Conservation (phyloP, 1,140 invertebrate genomes). For the Theocolax elegans region DNA sequence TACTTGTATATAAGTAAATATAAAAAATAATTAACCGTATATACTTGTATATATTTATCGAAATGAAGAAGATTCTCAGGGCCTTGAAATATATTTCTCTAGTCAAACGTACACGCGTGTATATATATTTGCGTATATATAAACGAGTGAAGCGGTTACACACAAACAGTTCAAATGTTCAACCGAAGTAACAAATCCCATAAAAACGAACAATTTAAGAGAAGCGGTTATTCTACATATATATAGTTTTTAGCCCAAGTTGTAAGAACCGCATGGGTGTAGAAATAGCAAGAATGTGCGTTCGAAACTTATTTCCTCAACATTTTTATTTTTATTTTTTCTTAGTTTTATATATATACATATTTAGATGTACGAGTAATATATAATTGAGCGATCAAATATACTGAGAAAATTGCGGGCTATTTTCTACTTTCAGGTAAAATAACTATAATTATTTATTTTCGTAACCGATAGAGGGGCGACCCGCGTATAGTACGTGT, state of each 20-base stretch:
- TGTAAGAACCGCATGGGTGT: background rate
- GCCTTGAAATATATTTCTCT: no score
- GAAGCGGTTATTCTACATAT: background rate
- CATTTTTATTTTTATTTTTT: background rate
- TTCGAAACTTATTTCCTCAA: background rate
- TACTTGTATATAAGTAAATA: no score
- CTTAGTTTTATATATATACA: no score
- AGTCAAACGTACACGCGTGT: no score
- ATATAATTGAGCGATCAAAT: slow-evolving; percentile 34
- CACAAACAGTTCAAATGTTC: background rate
- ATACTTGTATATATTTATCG: no score
- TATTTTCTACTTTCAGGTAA: slow-evolving; percentile 3
- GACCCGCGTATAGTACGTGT: no score
- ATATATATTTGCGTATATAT: no score
- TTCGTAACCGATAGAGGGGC: background rate
- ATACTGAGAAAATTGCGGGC: slow-evolving; percentile 19
- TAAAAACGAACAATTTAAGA: slow-evolving; percentile 25
- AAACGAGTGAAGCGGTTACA: no score
- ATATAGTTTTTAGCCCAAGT: no score
- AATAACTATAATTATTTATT: slow-evolving; percentile 23
- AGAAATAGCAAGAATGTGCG: slow-evolving; percentile 17
- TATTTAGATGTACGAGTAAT: no score
- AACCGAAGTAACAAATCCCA: slow-evolving; percentile 17
- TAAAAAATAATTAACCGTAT: no score
- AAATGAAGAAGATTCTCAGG: no score